These are phyloP conservation scores for Sardinella longiceps DNA, from an alignment of 2,797 vertebrate species.

Conservation along the genomic window DNA sequence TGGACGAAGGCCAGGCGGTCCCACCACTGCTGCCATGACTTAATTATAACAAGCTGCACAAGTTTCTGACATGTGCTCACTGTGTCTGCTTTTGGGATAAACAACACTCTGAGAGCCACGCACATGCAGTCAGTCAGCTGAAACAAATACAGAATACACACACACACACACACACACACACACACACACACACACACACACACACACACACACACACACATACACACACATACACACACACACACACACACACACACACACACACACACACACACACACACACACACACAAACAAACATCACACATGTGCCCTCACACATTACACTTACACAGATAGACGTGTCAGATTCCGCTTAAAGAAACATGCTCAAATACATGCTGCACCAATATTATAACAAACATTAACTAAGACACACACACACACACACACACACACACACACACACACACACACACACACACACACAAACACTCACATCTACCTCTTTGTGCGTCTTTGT, in stretches of 20 bases:
- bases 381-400: no score
- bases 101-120: slow-evolving; percentile 35
- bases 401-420: slow-evolving; percentile 29
- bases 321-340: background rate
- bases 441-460: slow-evolving; percentile 29
- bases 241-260: slow-evolving; percentile 1
- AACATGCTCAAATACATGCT: background rate
- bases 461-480: background rate
- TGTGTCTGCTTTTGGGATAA: slow-evolving; percentile 39
- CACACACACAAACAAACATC: slow-evolving; percentile 6
- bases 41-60: slow-evolving; percentile 76
- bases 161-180: slow-evolving; percentile 30
- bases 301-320: background rate
- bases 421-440: slow-evolving; percentile 19
- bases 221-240: slow-evolving; percentile 36
- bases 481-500: background rate
- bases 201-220: slow-evolving; percentile 46
- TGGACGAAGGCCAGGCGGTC: slow-evolving; percentile 42
- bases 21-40: slow-evolving; percentile 57
- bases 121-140: slow-evolving; percentile 34
- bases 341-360: no score
- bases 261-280: slow-evolving; percentile 25
- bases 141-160: slow-evolving; percentile 25
- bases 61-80: slow-evolving; percentile 40
- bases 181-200: slow-evolving; percentile 36